Evolutionary conservation across 2,113 vertebrate genomes (phyloP).

Genomic region (Psettodes erumei): DNA sequence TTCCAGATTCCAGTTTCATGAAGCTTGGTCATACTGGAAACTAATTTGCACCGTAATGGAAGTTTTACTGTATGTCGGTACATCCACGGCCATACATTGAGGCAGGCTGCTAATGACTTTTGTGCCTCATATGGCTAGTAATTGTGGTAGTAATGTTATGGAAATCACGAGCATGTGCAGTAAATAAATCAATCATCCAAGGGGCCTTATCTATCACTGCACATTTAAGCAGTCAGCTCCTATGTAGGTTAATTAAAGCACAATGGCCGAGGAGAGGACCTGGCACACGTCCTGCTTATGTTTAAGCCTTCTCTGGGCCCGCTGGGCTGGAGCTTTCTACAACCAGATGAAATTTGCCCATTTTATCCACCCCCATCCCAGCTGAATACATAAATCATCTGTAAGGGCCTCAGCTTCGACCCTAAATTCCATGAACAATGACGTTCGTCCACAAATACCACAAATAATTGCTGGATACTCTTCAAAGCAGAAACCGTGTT

Average conservation of each 20-base stretch:
- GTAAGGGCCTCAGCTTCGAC: slow-evolving; percentile 69
- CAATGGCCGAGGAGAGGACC: slow-evolving; percentile 80
- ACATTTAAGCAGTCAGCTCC: slow-evolving; percentile 83
- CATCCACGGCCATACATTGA: slow-evolving; percentile 49
- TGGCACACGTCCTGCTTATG: slow-evolving; percentile 82
- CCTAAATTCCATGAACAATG: slow-evolving; percentile 77
- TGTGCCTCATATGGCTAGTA: slow-evolving; percentile 68
- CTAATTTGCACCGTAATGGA: not conserved
- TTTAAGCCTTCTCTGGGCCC: slow-evolving; percentile 81
- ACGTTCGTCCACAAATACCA: slow-evolving; percentile 73
- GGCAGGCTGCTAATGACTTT: slow-evolving; percentile 48
- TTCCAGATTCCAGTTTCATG: not conserved
- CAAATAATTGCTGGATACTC: slow-evolving; percentile 73
- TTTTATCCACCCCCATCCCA: slow-evolving; percentile 69
- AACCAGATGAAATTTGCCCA: slow-evolving; percentile 78
- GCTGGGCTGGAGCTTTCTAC: slow-evolving; percentile 77
- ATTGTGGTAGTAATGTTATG: slow-evolving; percentile 75
- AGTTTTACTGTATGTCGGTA: slow-evolving; percentile 22
- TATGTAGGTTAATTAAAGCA: slow-evolving; percentile 86
- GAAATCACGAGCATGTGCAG: slow-evolving; percentile 78
- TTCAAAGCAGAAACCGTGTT: slow-evolving; percentile 67
- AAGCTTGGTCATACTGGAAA: not conserved
- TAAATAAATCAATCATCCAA: slow-evolving; percentile 84
- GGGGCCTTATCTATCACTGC: slow-evolving; percentile 84
- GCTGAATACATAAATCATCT: slow-evolving; percentile 79